phyloP scores from a whole-genome alignment of 2,888 invertebrate genomes.

The Himalopsyche kuldschensis region DNA sequence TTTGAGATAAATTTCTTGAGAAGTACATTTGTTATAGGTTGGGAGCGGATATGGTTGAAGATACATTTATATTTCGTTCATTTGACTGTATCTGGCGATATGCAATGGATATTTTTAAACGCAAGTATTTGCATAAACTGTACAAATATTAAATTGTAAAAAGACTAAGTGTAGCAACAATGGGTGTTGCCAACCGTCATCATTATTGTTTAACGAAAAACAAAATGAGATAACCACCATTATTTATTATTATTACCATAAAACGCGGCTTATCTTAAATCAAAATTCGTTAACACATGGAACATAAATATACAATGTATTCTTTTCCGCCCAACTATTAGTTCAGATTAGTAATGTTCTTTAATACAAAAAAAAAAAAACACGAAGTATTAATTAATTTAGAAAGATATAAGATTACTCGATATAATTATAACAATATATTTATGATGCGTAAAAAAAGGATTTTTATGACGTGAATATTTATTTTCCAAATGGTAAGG shows the following conservation, averaged over 20 bases:
- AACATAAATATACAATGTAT: conserved; percentile 30
- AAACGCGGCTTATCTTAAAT: conserved; percentile 29
- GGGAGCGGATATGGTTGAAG: too few relatives aligned
- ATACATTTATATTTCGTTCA: too few relatives aligned
- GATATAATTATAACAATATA: too few relatives aligned
- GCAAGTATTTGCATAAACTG: too few relatives aligned
- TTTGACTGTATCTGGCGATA: too few relatives aligned
- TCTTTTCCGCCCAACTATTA: conserved; percentile 16
- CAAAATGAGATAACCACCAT: conserved; percentile 25
- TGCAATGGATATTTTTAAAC: too few relatives aligned
- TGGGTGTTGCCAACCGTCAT: not conserved
- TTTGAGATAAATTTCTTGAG: too few relatives aligned
- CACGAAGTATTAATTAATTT: not conserved
- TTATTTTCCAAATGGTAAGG: too few relatives aligned
- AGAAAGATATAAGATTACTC: not conserved
- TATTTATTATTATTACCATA: conserved; percentile 31
- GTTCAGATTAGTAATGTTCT: not conserved
- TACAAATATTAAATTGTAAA: not conserved
- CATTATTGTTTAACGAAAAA: conserved; percentile 1
- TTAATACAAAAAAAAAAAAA: not conserved
- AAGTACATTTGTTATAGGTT: too few relatives aligned
- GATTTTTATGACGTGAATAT: too few relatives aligned
- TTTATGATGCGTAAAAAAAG: too few relatives aligned
- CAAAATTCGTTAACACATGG: conserved; percentile 22
- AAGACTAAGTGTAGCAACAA: not conserved